These are phyloP conservation scores for Erebia aethiops DNA, from an alignment of 2,888 invertebrate species.

Conservation along the genomic window DNA sequence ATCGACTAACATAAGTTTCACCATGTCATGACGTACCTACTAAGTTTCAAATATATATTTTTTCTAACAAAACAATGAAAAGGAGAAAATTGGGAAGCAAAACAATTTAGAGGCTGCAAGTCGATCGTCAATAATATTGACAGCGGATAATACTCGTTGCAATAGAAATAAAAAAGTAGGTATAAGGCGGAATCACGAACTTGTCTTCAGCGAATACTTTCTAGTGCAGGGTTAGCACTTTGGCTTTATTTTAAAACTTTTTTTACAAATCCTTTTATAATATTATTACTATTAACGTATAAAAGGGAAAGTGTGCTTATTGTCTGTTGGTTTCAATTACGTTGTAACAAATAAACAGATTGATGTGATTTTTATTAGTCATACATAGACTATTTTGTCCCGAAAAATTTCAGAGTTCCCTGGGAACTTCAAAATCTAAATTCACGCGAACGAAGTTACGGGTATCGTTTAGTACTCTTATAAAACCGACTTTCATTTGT, in stretches of 20 bases:
- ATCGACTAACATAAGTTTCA: too few species aligned
- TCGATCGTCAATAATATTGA: slow-evolving; percentile 73
- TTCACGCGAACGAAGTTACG: too few species aligned
- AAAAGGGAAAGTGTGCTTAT: too few species aligned
- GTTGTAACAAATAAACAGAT: too few species aligned
- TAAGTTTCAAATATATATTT: not conserved
- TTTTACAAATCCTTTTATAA: not conserved
- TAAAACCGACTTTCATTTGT: too few species aligned
- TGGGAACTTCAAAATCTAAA: too few species aligned
- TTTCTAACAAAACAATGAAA: not conserved
- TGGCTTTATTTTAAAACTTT: not conserved
- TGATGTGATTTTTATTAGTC: too few species aligned
- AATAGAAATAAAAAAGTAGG: slow-evolving; percentile 62
- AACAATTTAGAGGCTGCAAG: slow-evolving; percentile 62
- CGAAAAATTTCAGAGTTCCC: too few species aligned
- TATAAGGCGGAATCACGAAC: slow-evolving; percentile 44
- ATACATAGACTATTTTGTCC: not conserved
- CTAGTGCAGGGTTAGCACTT: slow-evolving; percentile 49
- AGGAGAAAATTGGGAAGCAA: slow-evolving; percentile 47
- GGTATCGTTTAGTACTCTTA: too few species aligned
- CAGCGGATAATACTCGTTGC: slow-evolving; percentile 70
- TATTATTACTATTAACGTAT: too few species aligned
- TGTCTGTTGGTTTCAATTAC: too few species aligned
- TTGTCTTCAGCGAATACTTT: slow-evolving; percentile 51
- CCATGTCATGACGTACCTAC: too few species aligned